These are phyloP conservation scores for Oreotragus oreotragus DNA, from an alignment of 2,113 vertebrate species.

Conservation along the genomic window DNA sequence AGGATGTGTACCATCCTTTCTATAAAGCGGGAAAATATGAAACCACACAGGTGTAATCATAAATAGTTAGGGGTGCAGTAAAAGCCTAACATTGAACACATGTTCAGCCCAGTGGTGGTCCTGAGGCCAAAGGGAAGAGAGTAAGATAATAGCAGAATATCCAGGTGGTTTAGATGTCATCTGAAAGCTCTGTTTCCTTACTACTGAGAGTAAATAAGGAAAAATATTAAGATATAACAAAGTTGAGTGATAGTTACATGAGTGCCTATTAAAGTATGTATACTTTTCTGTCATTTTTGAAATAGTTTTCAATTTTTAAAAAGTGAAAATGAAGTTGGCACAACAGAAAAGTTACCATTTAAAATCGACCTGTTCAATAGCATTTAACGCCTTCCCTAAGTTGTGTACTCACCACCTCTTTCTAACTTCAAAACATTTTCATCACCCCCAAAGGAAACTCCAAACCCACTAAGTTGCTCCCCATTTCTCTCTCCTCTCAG, in stretches of 20 bases:
- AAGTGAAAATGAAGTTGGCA: neutral
- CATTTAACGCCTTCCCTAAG: neutral
- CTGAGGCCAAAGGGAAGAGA: neutral
- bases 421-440: neutral
- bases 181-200: neutral
- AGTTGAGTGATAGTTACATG: neutral
- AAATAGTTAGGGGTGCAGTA: rapidly evolving
- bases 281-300: neutral
- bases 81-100: neutral
- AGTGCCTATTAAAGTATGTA: neutral
- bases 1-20: neutral
- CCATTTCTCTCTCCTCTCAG: neutral
- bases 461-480: too few species aligned
- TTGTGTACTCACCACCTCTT: neutral
- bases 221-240: neutral
- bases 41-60: neutral
- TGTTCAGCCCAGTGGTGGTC: neutral
- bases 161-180: neutral
- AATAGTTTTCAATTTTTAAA: neutral
- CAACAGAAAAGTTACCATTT: neutral
- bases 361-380: neutral
- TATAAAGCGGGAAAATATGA: neutral
- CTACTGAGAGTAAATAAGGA: neutral
- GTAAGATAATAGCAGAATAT: neutral
- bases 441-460: neutral